phyloP scores from a whole-genome alignment of 2,797 vertebrate genomes.

The Oryzias dopingdopingensis region DNA sequence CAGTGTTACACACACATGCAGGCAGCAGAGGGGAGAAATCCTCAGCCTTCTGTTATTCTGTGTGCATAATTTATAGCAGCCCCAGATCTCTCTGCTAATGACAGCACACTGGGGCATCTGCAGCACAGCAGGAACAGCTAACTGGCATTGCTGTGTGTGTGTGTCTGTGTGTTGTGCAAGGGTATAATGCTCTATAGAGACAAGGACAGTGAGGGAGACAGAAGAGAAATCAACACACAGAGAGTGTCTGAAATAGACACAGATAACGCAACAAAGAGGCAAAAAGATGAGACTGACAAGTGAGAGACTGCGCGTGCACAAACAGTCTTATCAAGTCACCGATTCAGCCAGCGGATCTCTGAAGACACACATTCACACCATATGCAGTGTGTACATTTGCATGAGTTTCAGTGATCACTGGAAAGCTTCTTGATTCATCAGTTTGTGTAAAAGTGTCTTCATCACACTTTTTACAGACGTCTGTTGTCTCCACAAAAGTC shows the following conservation, averaged over 20 bases:
- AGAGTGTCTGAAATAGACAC: conserved; percentile 68
- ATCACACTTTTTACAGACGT: background rate
- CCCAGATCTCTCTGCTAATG: conserved; percentile 77
- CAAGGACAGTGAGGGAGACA: conserved; percentile 59
- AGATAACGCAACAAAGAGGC: conserved; percentile 66
- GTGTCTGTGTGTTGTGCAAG: conserved; percentile 27
- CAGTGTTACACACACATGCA: conserved; percentile 16
- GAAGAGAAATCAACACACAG: conserved; percentile 52
- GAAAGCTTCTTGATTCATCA: conserved; percentile 19
- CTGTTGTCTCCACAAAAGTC: conserved; percentile 1
- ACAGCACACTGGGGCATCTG: conserved; percentile 75
- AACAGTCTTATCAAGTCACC: conserved; percentile 24
- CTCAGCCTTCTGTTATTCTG: conserved; percentile 74
- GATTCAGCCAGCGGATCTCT: conserved; percentile 23
- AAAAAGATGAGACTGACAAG: conserved; percentile 55
- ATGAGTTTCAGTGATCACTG: conserved; percentile 8
- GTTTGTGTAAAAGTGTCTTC: conserved; percentile 8
- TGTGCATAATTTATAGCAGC: conserved; percentile 80
- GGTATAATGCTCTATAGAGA: conserved; percentile 55
- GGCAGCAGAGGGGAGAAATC: conserved; percentile 58
- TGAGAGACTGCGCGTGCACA: conserved; percentile 32
- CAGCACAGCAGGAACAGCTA: conserved; percentile 73
- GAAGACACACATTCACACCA: conserved; percentile 10
- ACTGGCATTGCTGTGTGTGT: conserved; percentile 40
- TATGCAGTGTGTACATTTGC: conserved; percentile 10